Base-by-base conservation (phyloP, 2,888 invertebrate species). In the Lasioglossum zephyrum region DNA sequence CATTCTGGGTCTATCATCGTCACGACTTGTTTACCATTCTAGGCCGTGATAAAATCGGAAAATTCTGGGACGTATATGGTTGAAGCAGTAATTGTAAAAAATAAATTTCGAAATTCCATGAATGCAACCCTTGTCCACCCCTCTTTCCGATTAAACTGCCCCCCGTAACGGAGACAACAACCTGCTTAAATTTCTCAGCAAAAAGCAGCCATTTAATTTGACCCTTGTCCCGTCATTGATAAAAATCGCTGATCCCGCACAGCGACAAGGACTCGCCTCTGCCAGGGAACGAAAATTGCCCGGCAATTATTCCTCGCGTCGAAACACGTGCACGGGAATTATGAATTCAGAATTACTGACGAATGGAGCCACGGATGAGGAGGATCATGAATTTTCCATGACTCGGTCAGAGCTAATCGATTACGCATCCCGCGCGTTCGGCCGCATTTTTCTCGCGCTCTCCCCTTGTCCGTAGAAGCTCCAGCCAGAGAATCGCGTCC, bases 331-430 rank as follows among this genome's bases (percentile, higher is more conserved):
- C 13, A 41, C 26, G n/a, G 41, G 36, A 69, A 69, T 69, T 69
- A 69, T 69, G 39, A 69, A 69, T 69, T 69, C 69, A 22, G 41
- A n/a, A 22, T 39, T 11, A 3, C 36, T 2, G 63, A 63, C 26
- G 63, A 63, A 63, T n/a, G 26, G 66, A 18, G 66, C 31, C 66
- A 18, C 31, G 66, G 36, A 31, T 18, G 36, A 31, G 60, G 77
- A n/a, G 79, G 41, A 77, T 82, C 66, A 77, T 73, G 49, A 82
- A 82, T 78, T 77, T 69, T 73, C 60, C 73, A 70, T 63, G 85
- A 60, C 76, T 84, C 81, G 69, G 77, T 80, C 31, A 63, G 63
- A 72, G 73, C 44, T 86, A 89, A 90, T 90, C 86, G 88, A 90
- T 90, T 90, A 90, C 73, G 81, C 79, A 49, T 85, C 73, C 47